Evolutionary conservation across 37 sponge, comb jelly and placozoan genomes (phyloP).

Genomic region (Cladorhizidae sp.): DNA sequence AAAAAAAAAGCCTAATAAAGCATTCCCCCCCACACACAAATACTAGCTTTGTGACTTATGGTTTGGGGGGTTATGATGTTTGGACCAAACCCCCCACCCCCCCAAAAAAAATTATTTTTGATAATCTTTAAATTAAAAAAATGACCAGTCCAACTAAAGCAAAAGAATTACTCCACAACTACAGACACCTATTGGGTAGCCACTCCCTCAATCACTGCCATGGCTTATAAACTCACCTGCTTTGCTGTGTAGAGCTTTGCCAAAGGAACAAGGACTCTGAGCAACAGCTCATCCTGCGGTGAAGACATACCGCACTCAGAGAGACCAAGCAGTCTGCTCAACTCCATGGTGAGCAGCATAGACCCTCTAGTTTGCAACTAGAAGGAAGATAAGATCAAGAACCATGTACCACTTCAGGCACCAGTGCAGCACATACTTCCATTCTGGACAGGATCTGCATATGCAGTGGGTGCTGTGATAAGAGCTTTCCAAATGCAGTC

Average conservation of each 20-base stretch:
- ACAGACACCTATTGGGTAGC: too few species aligned
- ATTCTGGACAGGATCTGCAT: conserved; percentile 79
- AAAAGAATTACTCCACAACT: too few species aligned
- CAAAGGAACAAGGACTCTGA: conserved; percentile 80
- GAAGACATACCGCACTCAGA: conserved; percentile 53
- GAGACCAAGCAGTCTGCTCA: conserved; percentile 65
- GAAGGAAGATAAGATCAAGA: not conserved
- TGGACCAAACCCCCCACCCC: too few species aligned
- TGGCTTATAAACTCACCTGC: conserved; percentile 47
- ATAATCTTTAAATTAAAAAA: too few species aligned
- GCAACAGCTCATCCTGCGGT: conserved; percentile 31
- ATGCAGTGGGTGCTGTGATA: conserved; percentile 80
- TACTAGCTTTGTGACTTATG: too few species aligned
- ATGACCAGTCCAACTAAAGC: too few species aligned
- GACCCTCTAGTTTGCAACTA: conserved; percentile 66
- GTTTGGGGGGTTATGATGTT: too few species aligned
- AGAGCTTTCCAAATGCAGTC: conserved; percentile 70
- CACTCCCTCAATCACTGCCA: too few species aligned
- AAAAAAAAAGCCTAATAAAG: too few species aligned
- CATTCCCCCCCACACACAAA: too few species aligned
- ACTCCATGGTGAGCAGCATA: conserved; percentile 55
- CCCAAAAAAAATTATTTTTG: too few species aligned
- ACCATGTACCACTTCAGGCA: not conserved
- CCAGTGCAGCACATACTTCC: conserved; percentile 58
- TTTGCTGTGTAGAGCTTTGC: conserved; percentile 95